A percentile compares a stretch with the other conserved stretches of the same genome.
phyloP scores from a whole-genome alignment of 2,113 vertebrate genomes.

The Motacilla tschutschensis region DNA sequence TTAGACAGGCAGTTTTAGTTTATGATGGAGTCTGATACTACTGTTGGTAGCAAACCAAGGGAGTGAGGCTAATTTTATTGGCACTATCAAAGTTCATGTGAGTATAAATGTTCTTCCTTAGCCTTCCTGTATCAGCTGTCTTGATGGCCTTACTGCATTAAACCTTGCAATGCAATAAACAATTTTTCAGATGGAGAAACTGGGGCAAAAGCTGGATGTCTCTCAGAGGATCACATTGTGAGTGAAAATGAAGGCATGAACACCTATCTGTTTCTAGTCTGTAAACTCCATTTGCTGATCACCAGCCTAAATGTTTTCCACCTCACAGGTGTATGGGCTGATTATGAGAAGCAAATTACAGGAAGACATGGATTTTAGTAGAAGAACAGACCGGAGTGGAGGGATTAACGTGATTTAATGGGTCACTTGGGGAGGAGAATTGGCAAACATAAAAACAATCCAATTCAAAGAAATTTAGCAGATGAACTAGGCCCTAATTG shows the following conservation, averaged over 20 bases:
- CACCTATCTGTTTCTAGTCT: neutral
- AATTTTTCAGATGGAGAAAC: neutral
- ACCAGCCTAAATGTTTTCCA: neutral
- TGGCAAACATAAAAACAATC: neutral
- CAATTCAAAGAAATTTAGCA: neutral
- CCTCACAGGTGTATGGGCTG: neutral
- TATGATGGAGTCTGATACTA: neutral
- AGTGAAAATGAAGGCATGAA: neutral
- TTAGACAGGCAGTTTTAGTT: neutral
- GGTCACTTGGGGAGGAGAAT: neutral
- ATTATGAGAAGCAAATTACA: neutral
- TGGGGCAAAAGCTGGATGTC: neutral
- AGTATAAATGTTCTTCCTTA: neutral
- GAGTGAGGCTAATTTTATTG: neutral
- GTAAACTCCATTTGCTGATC: neutral
- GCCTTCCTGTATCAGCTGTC: neutral
- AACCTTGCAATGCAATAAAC: neutral
- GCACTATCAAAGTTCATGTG: neutral
- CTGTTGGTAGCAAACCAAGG: neutral
- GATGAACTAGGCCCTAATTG: neutral
- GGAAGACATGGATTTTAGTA: neutral
- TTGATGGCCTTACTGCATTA: neutral
- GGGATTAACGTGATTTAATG: slow-evolving; percentile 11
- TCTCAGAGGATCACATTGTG: neutral
- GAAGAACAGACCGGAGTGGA: neutral